Evolutionary conservation across 2,888 invertebrate genomes (phyloP).

Genomic region (Thymelicus acteon): DNA sequence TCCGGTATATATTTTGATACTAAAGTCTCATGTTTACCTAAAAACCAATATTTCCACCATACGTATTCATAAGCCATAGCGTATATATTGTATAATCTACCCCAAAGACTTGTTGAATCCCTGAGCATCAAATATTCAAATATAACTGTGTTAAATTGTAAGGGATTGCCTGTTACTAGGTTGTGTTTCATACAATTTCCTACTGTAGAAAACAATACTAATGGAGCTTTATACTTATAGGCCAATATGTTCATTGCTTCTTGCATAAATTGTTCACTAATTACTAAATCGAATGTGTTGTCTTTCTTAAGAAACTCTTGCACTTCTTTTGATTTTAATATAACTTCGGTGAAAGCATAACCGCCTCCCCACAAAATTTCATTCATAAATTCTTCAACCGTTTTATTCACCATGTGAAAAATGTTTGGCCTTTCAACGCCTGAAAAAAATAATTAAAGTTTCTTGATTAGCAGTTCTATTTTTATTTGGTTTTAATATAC

Average conservation of each 20-base stretch:
- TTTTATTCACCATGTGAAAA: conserved; percentile 65
- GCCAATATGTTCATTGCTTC: conserved; percentile 75
- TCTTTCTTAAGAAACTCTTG: conserved; percentile 61
- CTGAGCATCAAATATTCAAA: conserved; percentile 67
- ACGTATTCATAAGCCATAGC: conserved; percentile 69
- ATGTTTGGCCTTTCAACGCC: conserved; percentile 69
- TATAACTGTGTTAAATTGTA: conserved; percentile 68
- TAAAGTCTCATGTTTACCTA: conserved; percentile 66
- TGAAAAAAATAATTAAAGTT: conserved; percentile 44
- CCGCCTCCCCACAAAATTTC: conserved; percentile 69
- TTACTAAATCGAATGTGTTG: conserved; percentile 73
- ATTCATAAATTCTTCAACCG: conserved; percentile 67
- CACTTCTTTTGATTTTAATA: conserved; percentile 64
- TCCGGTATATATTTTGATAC: conserved; percentile 66
- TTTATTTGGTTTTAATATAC: too few relatives aligned
- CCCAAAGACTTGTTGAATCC: conserved; percentile 81
- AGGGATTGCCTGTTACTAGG: conserved; percentile 65
- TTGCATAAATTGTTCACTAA: conserved; percentile 78
- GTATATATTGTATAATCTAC: conserved; percentile 78
- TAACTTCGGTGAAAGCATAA: conserved; percentile 63
- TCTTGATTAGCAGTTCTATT: too few relatives aligned
- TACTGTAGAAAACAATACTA: conserved; percentile 68
- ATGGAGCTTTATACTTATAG: conserved; percentile 73
- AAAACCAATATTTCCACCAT: conserved; percentile 70
- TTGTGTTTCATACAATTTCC: conserved; percentile 77